A percentile compares a stretch with the other conserved stretches of the same genome.
Conservation (phyloP, 2,797 vertebrate genomes). For the Syngnathus acus region DNA sequence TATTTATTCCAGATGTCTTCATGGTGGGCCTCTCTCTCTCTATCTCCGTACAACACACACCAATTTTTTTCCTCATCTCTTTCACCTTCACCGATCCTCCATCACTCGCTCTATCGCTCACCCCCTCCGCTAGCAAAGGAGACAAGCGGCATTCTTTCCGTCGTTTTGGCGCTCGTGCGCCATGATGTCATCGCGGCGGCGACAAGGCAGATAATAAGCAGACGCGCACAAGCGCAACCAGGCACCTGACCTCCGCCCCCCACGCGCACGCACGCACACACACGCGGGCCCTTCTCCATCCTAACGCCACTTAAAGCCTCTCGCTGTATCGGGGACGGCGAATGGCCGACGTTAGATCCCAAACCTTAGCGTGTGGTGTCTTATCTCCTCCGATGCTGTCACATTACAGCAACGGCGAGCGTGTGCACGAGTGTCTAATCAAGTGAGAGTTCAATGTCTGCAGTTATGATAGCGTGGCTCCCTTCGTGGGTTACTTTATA, state of each 20-base stretch:
- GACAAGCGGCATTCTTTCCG: constrained; percentile 59
- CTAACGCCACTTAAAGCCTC: constrained; percentile 58
- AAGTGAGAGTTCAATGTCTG: constrained; percentile 18
- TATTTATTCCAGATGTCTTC: constrained; percentile 62
- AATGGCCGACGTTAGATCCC: constrained; percentile 55
- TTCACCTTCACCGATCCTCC: constrained; percentile 10
- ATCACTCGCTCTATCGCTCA: constrained; percentile 27
- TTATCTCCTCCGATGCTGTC: constrained; percentile 45
- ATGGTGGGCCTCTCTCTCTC: background rate
- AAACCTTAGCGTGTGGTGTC: constrained; percentile 28
- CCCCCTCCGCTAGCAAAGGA: constrained; percentile 24
- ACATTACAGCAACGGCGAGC: constrained; percentile 24
- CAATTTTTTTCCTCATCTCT: constrained; percentile 9
- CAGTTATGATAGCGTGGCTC: constrained; percentile 18
- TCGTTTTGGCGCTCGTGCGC: constrained; percentile 44
- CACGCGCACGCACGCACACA: constrained; percentile 19
- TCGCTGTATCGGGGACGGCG: constrained; percentile 55
- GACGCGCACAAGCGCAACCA: constrained; percentile 15
- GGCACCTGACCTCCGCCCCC: constrained; percentile 48
- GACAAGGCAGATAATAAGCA: constrained; percentile 62
- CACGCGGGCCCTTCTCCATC: constrained; percentile 39
- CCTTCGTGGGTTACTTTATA: background rate
- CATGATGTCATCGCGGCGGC: constrained; percentile 62
- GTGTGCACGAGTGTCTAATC: constrained; percentile 1
- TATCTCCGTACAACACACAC: constrained; percentile 21